Base-by-base conservation (phyloP, 2,888 invertebrate genomes). In the Notodonta ziczac region DNA sequence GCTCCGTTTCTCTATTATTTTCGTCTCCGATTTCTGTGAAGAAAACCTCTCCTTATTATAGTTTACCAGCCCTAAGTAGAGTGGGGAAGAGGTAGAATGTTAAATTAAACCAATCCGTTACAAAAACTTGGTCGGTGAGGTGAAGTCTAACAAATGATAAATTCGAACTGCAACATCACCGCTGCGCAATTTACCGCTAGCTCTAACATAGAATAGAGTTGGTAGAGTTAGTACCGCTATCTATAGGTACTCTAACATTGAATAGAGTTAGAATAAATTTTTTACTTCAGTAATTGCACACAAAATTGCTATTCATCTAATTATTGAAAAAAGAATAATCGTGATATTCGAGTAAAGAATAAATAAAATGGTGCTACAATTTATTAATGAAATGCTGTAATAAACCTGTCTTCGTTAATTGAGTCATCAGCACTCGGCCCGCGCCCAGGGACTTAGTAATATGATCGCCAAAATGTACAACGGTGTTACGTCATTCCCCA, bases 41-140 rank as follows among this genome's bases (percentile, higher is more conserved):
- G 7, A 35, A 1, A 35, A 35, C 5, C 42, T 42, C 42, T 4
- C 1, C 12, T 42, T 42, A 7, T 10, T 4, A 42, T 42, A 42
- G 9, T 4, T 42, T 10, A 42, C 60, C 73, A 76, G 52, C 74
- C 77, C 66, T 73, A 63, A 62, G 64, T 61, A 66, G 63, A 53
- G 61, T 66, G 66, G 64, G 61, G 67, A 67, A 66, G 65, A 62
- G 59, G 61, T 60, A 70, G 72, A 72, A 73, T 73, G 76, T 76
- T 81, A 75, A 81, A 81, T 81, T 82, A 82, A 81, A 80, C 74
- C 81, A 80, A 82, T 81, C 72, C 72, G 77, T 82, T 78, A 81
- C 82, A 82, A 80, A 81, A 81, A 82, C 78, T 77, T 78, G 72
- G 74, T 70, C 67, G 62, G 69, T 67, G 73, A 73, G 69, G 79